These are phyloP conservation scores for Leistus spinibarbis DNA, from an alignment of 2,888 invertebrate genomes.

Conservation along the genomic window DNA sequence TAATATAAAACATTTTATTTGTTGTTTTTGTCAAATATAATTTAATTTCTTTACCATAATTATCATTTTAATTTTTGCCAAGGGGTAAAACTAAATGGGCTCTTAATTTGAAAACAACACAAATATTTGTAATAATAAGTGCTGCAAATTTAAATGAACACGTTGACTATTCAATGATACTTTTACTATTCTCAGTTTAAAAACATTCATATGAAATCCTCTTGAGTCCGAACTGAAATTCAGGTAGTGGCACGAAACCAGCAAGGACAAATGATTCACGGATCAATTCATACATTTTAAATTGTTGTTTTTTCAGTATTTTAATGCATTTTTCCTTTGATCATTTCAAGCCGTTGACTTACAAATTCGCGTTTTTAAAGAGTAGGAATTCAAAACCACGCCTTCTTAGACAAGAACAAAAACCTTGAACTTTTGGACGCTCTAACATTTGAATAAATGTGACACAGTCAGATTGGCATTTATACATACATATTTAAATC, in stretches of 20 bases:
- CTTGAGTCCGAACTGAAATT: too few relatives aligned
- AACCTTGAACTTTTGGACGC: slow-evolving; percentile 14
- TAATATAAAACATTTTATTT: too few relatives aligned
- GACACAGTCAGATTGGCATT: not conserved
- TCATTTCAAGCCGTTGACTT: not conserved
- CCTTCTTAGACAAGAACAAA: not conserved
- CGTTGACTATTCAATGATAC: too few relatives aligned
- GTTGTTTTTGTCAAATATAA: not conserved
- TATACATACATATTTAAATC: not conserved
- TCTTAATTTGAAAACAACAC: not conserved
- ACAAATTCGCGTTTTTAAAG: not conserved
- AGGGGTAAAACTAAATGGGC: not conserved
- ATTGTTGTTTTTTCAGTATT: not conserved
- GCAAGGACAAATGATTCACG: slow-evolving; percentile 31
- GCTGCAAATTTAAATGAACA: not conserved
- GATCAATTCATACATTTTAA: not conserved
- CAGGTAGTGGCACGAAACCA: too few relatives aligned
- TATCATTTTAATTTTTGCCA: not conserved
- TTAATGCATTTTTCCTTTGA: not conserved
- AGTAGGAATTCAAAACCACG: slow-evolving; percentile 5
- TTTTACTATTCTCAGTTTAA: too few relatives aligned
- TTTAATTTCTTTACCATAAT: not conserved
- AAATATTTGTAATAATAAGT: not conserved
- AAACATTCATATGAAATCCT: too few relatives aligned
- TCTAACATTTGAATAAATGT: not conserved